Conservation (phyloP, 2,888 invertebrate species). For the Neoaliturus tenellus region DNA sequence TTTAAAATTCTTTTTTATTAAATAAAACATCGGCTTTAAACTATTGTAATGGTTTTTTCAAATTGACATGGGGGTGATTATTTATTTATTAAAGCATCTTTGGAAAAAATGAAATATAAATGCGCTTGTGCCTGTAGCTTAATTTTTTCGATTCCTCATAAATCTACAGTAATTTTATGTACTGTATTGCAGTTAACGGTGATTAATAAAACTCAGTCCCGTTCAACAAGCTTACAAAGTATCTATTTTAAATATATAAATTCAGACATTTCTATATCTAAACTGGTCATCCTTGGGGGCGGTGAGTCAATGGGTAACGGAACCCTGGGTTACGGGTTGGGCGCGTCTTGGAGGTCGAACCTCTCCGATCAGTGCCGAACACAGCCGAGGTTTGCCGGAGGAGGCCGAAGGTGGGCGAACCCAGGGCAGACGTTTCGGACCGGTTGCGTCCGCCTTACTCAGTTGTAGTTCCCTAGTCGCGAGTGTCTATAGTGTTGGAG, state of each 20-base stretch:
- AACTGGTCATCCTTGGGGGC: slow-evolving; percentile 36
- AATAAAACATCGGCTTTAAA: no score
- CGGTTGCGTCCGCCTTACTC: slow-evolving; percentile 24
- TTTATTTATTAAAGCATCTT: no score
- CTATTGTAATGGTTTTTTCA: no score
- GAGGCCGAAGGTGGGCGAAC: neutral
- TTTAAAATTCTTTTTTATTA: no score
- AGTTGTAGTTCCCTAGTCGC: slow-evolving; percentile 23
- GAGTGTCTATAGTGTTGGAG: neutral
- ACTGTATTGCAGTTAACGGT: no score
- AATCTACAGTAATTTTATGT: no score
- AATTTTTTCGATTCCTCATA: no score
- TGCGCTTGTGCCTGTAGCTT: no score
- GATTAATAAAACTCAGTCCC: neutral
- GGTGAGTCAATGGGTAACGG: slow-evolving; percentile 41
- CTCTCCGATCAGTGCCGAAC: slow-evolving; percentile 17
- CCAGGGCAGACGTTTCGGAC: slow-evolving; percentile 7
- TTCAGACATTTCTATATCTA: slow-evolving; percentile 13
- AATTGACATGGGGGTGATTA: no score
- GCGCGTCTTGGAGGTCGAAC: slow-evolving; percentile 38
- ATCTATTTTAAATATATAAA: slow-evolving; percentile 1
- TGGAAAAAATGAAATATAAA: no score
- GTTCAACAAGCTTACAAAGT: neutral
- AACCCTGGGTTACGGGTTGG: neutral
- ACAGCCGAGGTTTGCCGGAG: neutral